These are phyloP conservation scores for Caerostris darwini DNA, from an alignment of 1,140 invertebrate genomes.

Conservation along the genomic window DNA sequence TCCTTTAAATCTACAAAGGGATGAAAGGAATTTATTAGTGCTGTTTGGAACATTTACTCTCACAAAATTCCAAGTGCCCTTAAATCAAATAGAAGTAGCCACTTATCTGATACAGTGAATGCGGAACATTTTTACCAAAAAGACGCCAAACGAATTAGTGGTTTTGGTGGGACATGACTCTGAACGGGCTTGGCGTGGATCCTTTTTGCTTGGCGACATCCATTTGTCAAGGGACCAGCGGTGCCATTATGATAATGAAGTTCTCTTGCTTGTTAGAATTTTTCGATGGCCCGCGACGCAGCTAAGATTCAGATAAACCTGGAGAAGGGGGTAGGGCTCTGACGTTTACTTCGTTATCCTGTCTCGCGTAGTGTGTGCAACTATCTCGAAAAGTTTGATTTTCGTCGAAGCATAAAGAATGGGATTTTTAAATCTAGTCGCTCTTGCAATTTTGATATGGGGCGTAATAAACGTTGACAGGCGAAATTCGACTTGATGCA, in stretches of 20 bases:
- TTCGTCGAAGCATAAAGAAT: not conserved
- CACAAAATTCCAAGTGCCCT: not conserved
- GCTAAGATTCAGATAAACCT: not conserved
- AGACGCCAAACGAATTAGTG: not conserved
- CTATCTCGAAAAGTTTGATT: not conserved
- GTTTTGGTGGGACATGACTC: not conserved
- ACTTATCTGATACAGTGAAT: not conserved
- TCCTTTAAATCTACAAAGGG: not conserved
- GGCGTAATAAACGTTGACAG: too few species aligned
- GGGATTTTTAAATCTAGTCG: not conserved
- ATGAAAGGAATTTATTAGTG: constrained; percentile 9
- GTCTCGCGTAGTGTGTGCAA: not conserved
- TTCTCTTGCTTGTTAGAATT: constrained; percentile 6
- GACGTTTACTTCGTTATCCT: not conserved
- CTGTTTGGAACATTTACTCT: constrained; percentile 9
- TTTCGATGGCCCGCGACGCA: not conserved
- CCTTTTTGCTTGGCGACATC: not conserved
- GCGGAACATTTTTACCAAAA: not conserved
- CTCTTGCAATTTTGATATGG: too few species aligned
- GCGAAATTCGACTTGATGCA: too few species aligned
- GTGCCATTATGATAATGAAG: constrained; percentile 35
- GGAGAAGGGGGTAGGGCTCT: not conserved
- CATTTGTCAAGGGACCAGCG: not conserved
- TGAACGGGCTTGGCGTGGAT: not conserved
- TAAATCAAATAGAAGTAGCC: not conserved